phyloP scores from a whole-genome alignment of 2,797 vertebrate species.

The Eulemur coronatus region DNA sequence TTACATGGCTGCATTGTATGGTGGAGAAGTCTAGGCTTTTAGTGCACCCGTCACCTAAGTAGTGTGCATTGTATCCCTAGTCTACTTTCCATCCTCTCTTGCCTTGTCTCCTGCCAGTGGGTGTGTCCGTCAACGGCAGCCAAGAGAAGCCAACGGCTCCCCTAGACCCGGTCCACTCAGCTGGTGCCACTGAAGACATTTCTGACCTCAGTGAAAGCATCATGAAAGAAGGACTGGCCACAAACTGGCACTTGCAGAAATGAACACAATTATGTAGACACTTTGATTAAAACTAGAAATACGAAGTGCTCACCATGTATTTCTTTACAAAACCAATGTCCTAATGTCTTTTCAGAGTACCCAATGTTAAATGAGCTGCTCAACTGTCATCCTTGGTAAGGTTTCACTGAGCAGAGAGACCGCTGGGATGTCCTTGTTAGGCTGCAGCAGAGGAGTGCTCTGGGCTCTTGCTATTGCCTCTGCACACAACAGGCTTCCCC shows the following conservation, averaged over 20 bases:
- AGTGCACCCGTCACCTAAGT: background rate
- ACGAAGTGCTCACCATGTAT: background rate
- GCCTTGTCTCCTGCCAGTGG: background rate
- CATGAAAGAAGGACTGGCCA: background rate
- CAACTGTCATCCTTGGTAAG: background rate
- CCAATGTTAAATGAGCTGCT: background rate
- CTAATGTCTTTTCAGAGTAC: background rate
- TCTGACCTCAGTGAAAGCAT: background rate
- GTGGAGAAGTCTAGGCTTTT: background rate
- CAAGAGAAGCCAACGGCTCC: background rate
- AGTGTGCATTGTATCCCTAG: background rate
- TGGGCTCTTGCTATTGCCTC: background rate
- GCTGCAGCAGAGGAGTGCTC: background rate
- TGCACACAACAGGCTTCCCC: background rate
- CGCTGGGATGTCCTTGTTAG: background rate
- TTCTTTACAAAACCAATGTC: background rate
- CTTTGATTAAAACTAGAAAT: background rate
- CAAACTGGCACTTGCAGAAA: background rate
- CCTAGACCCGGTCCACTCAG: background rate
- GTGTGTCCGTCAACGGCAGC: background rate
- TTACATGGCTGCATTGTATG: background rate
- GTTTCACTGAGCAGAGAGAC: background rate
- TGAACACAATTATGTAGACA: background rate
- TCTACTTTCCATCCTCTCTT: background rate
- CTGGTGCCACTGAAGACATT: background rate